Base-by-base conservation (phyloP, 2,797 vertebrate species). In the Sebastes iracundus region DNA sequence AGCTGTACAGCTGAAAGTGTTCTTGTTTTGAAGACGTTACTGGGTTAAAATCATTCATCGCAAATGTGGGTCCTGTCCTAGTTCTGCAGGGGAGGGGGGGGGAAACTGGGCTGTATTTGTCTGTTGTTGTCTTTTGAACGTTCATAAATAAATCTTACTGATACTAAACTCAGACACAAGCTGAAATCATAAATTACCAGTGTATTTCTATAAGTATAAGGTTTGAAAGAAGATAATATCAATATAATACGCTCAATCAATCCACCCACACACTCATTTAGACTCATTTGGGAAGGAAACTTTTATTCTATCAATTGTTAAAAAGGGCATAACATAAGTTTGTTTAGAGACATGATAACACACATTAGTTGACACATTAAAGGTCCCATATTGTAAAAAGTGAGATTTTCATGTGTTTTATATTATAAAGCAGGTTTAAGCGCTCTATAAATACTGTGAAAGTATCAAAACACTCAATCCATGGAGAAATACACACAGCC, bases 31-130 rank as follows among this genome's bases (percentile, higher is more conserved):
- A 60, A 62, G 64, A 82, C 3, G 1, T 59, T 73, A 49, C 13
- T 74, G 60, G 70, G 73, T 80, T 80, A 33, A 73, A 80, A 80
- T 74, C 33, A 5, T 23, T 52, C 33, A 72, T 59, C 5, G 1
- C 9, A 30, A 32, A 61, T 53, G 18, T 72, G 28, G 75, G 60
- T 33, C 46, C 35, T 74, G 70, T 73, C 68, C 84, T 35, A 73
- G 27, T 85, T 91, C 58, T 63, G 18, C 55, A 30, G 4, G 20
- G 16, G 42, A 3, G 5, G 6, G 0, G 1, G 1, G 1, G 10
- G 13, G 7, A 23, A 82, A 71, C 11, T 52, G 59, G 52, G 64
- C n/a, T 67, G 13, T 2, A 14, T 27, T 68, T 30, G 49, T 68
- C 25, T 80, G 12, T 46, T 72, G 6, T 3, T 22, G 20, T 23